Conservation (phyloP, 2,888 invertebrate species). For the Cheilosia grossa region DNA sequence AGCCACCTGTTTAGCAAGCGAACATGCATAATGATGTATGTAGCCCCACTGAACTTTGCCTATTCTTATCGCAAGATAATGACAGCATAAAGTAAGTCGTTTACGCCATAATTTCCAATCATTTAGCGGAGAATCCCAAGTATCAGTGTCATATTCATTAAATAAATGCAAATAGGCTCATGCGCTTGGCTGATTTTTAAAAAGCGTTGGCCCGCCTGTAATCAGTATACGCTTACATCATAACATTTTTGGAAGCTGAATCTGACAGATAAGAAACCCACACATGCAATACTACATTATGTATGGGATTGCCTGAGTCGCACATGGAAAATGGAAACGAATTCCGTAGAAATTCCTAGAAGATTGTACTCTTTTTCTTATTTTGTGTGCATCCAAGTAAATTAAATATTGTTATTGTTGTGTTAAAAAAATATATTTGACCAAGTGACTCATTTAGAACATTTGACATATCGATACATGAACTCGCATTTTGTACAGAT, state of each 20-base stretch:
- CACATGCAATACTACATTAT: not conserved
- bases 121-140: not conserved
- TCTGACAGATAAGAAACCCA: slow-evolving; percentile 14
- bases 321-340: not conserved
- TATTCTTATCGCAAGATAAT: slow-evolving; percentile 19
- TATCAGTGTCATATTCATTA: not conserved
- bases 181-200: not conserved
- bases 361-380: not conserved
- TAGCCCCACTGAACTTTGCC: slow-evolving; percentile 32
- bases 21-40: not conserved
- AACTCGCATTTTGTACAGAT: not conserved
- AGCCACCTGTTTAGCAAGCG: slow-evolving; percentile 22
- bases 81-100: not conserved
- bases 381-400: not conserved
- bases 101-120: slow-evolving; percentile 12
- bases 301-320: not conserved
- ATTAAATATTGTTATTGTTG: not conserved
- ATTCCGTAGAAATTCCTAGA: not conserved
- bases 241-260: slow-evolving; percentile 9
- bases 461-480: not conserved
- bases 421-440: not conserved
- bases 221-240: slow-evolving; percentile 4
- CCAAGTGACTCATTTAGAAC: slow-evolving; percentile 17
- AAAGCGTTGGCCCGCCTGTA: not conserved
- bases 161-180: slow-evolving; percentile 15